Conservation (phyloP, 2,113 vertebrate species). For the Hippocampus abdominalis region DNA sequence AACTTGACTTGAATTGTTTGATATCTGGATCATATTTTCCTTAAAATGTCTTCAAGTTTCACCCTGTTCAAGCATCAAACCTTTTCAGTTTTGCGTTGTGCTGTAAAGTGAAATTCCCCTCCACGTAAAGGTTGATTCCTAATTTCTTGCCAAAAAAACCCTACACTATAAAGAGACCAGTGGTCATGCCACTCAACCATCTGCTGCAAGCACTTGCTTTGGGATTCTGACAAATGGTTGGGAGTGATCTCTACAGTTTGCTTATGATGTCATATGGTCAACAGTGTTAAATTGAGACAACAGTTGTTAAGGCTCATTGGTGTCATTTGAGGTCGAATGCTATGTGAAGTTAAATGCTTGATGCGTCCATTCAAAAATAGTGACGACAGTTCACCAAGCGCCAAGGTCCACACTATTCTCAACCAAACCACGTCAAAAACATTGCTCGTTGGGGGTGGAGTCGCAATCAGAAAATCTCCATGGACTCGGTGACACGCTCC, state of each 20-base stretch:
- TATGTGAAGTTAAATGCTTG: background rate
- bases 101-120: background rate
- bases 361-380: background rate
- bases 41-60: too few relatives aligned
- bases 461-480: conserved; percentile 2
- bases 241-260: background rate
- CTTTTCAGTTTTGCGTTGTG: too few relatives aligned
- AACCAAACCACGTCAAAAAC: background rate
- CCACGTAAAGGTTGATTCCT: background rate
- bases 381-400: background rate
- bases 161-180: background rate
- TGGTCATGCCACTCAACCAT: background rate
- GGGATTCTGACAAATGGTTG: background rate
- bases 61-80: too few relatives aligned
- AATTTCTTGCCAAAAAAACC: background rate
- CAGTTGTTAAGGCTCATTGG: too few relatives aligned
- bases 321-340: background rate
- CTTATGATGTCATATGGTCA: background rate
- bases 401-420: background rate
- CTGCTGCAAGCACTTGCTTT: background rate
- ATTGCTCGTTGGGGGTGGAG: background rate
- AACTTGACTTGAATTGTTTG: too few relatives aligned
- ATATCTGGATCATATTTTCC: too few relatives aligned
- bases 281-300: too few relatives aligned
- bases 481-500: background rate